Evolutionary conservation across 1,140 invertebrate genomes (phyloP).

Genomic region (Mactra quadrangularis): DNA sequence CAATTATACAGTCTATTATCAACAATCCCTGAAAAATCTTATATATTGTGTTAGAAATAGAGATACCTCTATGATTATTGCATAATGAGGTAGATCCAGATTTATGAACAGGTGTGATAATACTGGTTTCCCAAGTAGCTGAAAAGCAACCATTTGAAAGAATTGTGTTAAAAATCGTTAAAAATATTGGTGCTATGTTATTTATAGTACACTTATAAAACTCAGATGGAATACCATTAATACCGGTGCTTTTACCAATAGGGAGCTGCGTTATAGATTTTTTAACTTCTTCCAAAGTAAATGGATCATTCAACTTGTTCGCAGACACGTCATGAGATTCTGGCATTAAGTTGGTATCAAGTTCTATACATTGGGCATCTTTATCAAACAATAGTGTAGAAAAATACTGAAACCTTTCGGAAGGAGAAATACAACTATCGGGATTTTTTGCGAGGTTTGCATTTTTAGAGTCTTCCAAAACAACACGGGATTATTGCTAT

Average conservation of each 20-base stretch:
- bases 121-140: slow-evolving; percentile 10
- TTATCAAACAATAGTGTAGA: background rate
- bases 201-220: slow-evolving; percentile 16
- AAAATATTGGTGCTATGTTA: slow-evolving; percentile 1
- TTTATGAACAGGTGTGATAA: slow-evolving; percentile 42
- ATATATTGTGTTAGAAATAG: slow-evolving; percentile 37
- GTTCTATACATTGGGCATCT: background rate
- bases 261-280: background rate
- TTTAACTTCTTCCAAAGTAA: slow-evolving; percentile 29
- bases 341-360: background rate
- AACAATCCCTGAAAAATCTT: slow-evolving; percentile 35
- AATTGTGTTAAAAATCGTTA: slow-evolving; percentile 24
- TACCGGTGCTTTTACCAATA: slow-evolving; percentile 34
- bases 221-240: slow-evolving; percentile 28
- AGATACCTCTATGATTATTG: slow-evolving; percentile 57
- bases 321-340: background rate
- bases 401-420: slow-evolving; percentile 11
- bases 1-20: slow-evolving; percentile 23
- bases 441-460: background rate
- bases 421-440: background rate
- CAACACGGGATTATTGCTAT: slow-evolving; percentile 8
- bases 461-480: slow-evolving; percentile 6
- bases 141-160: slow-evolving; percentile 9
- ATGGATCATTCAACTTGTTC: background rate
- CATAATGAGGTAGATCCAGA: slow-evolving; percentile 2